Evolutionary conservation across 37 sponge, comb jelly and placozoan species (phyloP), one percentile per base, ranked within the genome.

Genomic region (Dysidea cf. avara): DNA sequence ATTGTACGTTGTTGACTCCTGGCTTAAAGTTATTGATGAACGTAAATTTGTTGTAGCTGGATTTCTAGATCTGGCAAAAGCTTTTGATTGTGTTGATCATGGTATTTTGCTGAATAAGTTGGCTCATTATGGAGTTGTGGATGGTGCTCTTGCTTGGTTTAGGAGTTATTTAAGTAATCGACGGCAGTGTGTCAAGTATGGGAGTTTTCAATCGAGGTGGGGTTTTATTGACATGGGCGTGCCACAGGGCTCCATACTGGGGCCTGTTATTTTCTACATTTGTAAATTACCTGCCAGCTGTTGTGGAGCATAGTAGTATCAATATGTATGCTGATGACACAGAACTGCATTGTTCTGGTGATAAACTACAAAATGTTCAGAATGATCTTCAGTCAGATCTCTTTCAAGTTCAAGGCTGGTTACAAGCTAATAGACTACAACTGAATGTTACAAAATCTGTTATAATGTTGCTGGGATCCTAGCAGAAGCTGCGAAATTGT

Each of bases 21-120:
- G 79, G 69, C 52, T 39, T 57, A 78, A 66, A 17, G 79, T 68
- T 30, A 22, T 78, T 32, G 79, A 78, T 68, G 29, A 66, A 22
- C 46, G 56, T 49, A 53, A 56, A 34, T 39, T 56, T 21, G 79
- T 78, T 38, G 79, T 68, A 4, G 58, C 69, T n/a, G 79, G 33
- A 0, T 21, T 66, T 14, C 0, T 78, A 22, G 79, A 78, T 3
- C 31, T 68, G 28, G 56, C 59, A 21, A 78, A 67, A 29, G 79
- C 69, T 0, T 78, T 78, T 55, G 79, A 78, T 24, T 18, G 32
- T 21, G 61, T 78, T 25, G 7, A 68, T 37, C 79, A 78, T 31
- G 20, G 14, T 2, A 67, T 78, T 30, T 59, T 78, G 6, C 17
- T 78, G 32, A 33, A 24, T 31, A 78, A 78, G 61, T 25, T 78